phyloP scores from a whole-genome alignment of 2,113 vertebrate species.

The Merops nubicus region DNA sequence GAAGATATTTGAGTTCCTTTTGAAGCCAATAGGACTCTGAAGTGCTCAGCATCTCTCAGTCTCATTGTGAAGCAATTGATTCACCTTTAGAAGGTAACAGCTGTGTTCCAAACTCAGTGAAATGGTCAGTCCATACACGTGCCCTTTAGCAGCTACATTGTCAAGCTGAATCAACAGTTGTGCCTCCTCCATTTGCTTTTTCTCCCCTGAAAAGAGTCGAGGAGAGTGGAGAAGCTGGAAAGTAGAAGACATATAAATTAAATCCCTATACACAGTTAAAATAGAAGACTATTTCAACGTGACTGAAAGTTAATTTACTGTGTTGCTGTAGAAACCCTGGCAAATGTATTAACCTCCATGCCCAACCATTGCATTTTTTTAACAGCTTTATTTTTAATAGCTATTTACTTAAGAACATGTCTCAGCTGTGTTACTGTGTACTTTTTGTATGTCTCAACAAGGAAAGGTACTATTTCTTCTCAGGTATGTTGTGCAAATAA shows the following conservation, averaged over 20 bases:
- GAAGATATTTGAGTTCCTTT: not conserved
- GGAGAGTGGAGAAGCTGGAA: not conserved
- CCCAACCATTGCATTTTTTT: slow-evolving; percentile 64
- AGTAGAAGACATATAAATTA: slow-evolving; percentile 2
- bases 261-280: slow-evolving; percentile 40
- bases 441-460: slow-evolving; percentile 27
- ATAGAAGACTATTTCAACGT: slow-evolving; percentile 50
- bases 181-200: not conserved
- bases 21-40: not conserved
- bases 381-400: slow-evolving; percentile 72
- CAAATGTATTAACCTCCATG: slow-evolving; percentile 74
- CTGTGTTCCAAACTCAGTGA: not conserved
- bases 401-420: slow-evolving; percentile 67
- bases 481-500: not conserved
- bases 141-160: not conserved
- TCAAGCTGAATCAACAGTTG: not conserved
- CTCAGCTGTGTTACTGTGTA: slow-evolving; percentile 54
- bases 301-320: slow-evolving; percentile 69
- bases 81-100: not conserved
- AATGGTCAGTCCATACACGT: not conserved
- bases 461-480: not conserved
- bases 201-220: not conserved
- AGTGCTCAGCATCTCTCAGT: not conserved
- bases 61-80: not conserved
- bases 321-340: slow-evolving; percentile 78